Evolutionary conservation across 2,797 vertebrate genomes (phyloP), one percentile per base, ranked within the genome.

Genomic region (Silurus aristotelis): DNA sequence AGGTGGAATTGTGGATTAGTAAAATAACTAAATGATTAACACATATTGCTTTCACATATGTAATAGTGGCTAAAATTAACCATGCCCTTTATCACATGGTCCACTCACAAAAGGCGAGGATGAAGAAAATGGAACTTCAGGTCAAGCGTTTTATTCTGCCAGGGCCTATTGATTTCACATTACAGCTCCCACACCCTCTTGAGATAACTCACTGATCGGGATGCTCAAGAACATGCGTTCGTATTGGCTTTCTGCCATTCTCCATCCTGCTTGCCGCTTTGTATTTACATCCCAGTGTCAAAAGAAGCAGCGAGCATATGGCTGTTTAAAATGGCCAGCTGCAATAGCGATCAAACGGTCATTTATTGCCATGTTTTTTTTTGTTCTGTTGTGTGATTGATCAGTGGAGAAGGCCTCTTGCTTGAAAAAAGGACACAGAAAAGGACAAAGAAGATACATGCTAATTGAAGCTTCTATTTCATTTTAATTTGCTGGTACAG

Each of bases 121-220:
- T 85, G 75, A 86, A 88, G 83, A 88, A 88, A 83, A 83, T 86
- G 89, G 86, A 91, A 89, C 92, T 91, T 91, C 90, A 91, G 94
- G 94, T 97, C 93, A 96, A 96, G 94, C 70, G 90, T 94, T 96
- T 92, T 93, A 93, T 95, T 90, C 94, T 91, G 93, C 93, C 90
- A 93, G 92, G 94, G 93, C 92, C 92, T 95, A 98, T 98, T 95
- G 97, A 98, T 98, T 98, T 98, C 95, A 94, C 96, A 97, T 97
- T 96, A 97, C 93, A 91, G 89, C 91, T 86, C 58, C 92, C 93
- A 90, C 91, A 93, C 89, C 87, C 90, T 87, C 81, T 91, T 90
- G 87, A 93, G 92, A 94, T 96, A 96, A 97, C 95, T 98, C 95
- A 97, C 95, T 92, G 96, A 96, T 96, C 93, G 87, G 89, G 88